Base-by-base conservation (phyloP, 2,113 vertebrate species). In the Columba livia region DNA sequence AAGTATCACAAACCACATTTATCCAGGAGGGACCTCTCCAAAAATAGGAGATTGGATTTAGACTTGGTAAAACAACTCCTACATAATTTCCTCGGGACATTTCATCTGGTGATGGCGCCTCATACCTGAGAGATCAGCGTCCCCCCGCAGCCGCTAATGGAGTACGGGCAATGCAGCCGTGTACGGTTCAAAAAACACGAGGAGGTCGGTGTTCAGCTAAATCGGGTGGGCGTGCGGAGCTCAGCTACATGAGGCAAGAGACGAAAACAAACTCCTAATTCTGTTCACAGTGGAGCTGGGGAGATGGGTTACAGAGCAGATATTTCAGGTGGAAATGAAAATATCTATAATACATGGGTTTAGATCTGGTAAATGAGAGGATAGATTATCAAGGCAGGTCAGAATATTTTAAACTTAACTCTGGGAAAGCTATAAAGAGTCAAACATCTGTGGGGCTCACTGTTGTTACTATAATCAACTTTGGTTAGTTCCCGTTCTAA, bases 31-130 rank as follows among this genome's bases (percentile, higher is more conserved):
- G 74, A 91, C 85, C 87, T 85, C 85, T 96, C 84, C 66, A 87
- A 93, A 89, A 91, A 14, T 26, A 91, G 93, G 64, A 85, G 91
- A 75, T 57, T 85, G 65, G 67, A 81, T 93, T 95, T 91, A 94
- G 84, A 40, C 82, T 80, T 69, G 61, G 67, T 77, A 87, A 93
- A 95, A 65, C 64, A 89, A 96, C 90, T 70, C 94, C 86, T 83
- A 69, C 94, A 94, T 90, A 40, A 51, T 71, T 71, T 90, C 65
- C 71, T 72, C 4, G 6, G 87, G 79, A 79, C 18, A 32, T 73
- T 62, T 67, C 56, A 31, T 75, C 50, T 6, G 32, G 73, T 17
- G 70, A 47, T 0, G 24, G 38, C 2, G 12, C 31, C 61, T 80
- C 36, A 6, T 8, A 82, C 48, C 83, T 58, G 75, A 32, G 75